These are phyloP conservation scores for western clawed frog (Xenopus tropicalis) DNA, from an alignment of 2,113 vertebrate species.

Conservation along the genomic window UCB_Xtro_10.0 CM004452.2:12229001-12229500, in stretches of 20 bases:
- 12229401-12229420: not conserved
- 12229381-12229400: not conserved
- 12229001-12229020: not conserved
- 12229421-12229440: no score
- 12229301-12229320: conserved; percentile 23
- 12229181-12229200: not conserved
- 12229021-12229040: not conserved
- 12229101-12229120: not conserved
- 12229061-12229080: not conserved
- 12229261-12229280: conserved; percentile 30
- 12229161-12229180: not conserved
- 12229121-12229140: not conserved
- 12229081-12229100: not conserved
- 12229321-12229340: not conserved
- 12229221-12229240: conserved; percentile 9
- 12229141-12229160: not conserved
- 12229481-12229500: no score
- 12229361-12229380: conserved; percentile 18
- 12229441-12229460: no score
- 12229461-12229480: no score
- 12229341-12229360: conserved; percentile 11
- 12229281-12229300: conserved; percentile 21
- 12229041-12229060: not conserved
- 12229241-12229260: conserved; percentile 23
- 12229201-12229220: not conserved